Conservation (phyloP, 2,888 invertebrate species). For the Archips xylosteana region DNA sequence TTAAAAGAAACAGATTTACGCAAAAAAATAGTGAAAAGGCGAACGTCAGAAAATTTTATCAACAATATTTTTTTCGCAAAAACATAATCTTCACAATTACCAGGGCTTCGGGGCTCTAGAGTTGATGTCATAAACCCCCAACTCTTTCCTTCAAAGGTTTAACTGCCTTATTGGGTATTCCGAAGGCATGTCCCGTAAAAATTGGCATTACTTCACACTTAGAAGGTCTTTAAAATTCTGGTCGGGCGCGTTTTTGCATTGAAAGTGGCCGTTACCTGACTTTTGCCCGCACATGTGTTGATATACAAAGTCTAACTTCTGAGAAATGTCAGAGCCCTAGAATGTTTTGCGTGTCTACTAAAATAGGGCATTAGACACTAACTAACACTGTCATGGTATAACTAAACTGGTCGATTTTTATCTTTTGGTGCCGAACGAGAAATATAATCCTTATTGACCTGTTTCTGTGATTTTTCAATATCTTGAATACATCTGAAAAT, state of each 20-base stretch:
- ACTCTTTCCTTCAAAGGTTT: slow-evolving; percentile 54
- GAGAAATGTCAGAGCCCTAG: neutral
- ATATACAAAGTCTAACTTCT: slow-evolving; percentile 18
- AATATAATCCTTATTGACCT: too few relatives aligned
- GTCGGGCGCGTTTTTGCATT: slow-evolving; percentile 70
- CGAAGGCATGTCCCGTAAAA: slow-evolving; percentile 68
- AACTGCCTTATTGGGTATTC: slow-evolving; percentile 67
- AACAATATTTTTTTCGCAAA: neutral
- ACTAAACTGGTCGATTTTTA: too few relatives aligned
- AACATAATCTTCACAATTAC: slow-evolving; percentile 42
- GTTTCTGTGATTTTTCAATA: too few relatives aligned
- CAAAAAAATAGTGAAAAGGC: too few relatives aligned
- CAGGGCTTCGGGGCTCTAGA: slow-evolving; percentile 13
- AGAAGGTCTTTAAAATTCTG: slow-evolving; percentile 72
- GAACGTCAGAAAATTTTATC: neutral
- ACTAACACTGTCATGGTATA: too few relatives aligned
- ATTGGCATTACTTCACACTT: slow-evolving; percentile 80
- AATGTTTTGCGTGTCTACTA: too few relatives aligned
- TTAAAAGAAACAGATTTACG: too few relatives aligned
- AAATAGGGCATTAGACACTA: too few relatives aligned
- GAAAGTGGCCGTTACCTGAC: slow-evolving; percentile 71
- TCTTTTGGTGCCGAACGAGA: too few relatives aligned
- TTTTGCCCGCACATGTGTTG: slow-evolving; percentile 48
- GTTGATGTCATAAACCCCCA: slow-evolving; percentile 51
- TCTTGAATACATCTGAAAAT: too few relatives aligned